Conservation (phyloP, 2,113 vertebrate species). For the Australoheros scitulus region DNA sequence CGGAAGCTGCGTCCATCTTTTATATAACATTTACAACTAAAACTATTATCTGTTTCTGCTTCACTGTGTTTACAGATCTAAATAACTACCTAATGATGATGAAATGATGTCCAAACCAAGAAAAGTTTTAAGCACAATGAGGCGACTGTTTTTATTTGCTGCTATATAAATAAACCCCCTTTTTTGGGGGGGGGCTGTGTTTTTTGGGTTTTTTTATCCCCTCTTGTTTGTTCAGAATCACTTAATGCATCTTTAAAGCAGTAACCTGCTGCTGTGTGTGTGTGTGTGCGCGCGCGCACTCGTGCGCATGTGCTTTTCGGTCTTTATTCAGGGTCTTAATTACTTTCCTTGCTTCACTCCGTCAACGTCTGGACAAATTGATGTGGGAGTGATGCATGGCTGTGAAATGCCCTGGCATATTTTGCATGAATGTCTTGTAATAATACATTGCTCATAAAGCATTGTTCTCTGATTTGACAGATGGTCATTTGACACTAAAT, state of each 20-base stretch:
- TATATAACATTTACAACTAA: not conserved
- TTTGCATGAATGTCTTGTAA: constrained; percentile 3
- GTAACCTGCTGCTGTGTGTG: not conserved
- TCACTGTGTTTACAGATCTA: not conserved
- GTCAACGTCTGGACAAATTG: constrained; percentile 47
- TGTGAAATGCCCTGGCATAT: constrained; percentile 19
- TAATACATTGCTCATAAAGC: constrained; percentile 25
- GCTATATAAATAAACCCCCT: too few relatives aligned
- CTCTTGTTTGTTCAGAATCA: not conserved
- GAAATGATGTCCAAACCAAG: too few relatives aligned
- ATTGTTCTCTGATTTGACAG: constrained; percentile 19
- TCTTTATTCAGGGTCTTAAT: constrained; percentile 44
- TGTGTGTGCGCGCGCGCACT: too few relatives aligned
- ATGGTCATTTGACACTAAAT: constrained; percentile 21
- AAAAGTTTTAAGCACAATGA: too few relatives aligned
- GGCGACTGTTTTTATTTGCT: too few relatives aligned
- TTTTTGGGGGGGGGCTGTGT: too few relatives aligned
- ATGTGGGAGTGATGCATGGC: constrained; percentile 45
- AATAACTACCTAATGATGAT: not conserved
- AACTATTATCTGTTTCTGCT: not conserved
- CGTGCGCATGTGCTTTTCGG: too few relatives aligned
- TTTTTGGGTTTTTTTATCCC: too few relatives aligned
- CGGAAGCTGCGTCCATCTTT: not conserved
- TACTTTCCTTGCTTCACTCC: constrained; percentile 41
- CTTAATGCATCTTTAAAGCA: not conserved